Evolutionary conservation across 1,140 invertebrate genomes (phyloP), one percentile per base, ranked within the genome.

Genomic region (Oryctes rhinoceros): DNA sequence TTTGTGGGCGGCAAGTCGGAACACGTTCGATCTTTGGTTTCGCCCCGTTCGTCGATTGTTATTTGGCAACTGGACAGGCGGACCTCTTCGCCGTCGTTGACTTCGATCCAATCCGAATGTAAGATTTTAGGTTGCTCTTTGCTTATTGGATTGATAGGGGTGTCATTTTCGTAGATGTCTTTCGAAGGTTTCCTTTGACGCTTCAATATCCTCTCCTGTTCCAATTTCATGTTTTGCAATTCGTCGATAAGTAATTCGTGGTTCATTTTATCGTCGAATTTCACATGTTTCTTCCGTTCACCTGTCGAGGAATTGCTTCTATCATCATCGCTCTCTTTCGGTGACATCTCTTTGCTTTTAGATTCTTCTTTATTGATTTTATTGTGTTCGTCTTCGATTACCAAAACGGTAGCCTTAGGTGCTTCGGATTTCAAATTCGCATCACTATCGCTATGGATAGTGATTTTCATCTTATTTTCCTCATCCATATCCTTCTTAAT

Each of bases 171-270:
- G 24, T 79, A 82, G 35, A 83, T 81, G 4, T 85, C 81, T 47
- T 81, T 30, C 4, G 87, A 85, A 5, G 85, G 84, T 75, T 82
- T 83, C 82, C 82, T 85, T 84, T 83, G 86, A 35, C 88, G 80
- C 84, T 86, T 84, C 39, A 85, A 53, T 85, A 89, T 65, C 83
- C 86, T 81, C 86, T 87, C 84, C 84, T 89, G 9, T 86, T 90
- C 85, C 35, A 83, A 83, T 20, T 88, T 86, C 91, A 91, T 91
- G 53, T 86, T 88, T 81, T 91, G 89, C 82, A 91, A 82, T 83
- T 91, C 91, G 78, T 89, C 88, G 80, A 91, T 91, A 53, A 91
- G 87, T 86, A 91, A 88, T 84, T 91, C 91, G 82, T 90, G 90
- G 83, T 91, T 91, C 81, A 89, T 88, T 86, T 89, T 89, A 83